These are phyloP conservation scores for Brachyopa scutellaris DNA, from an alignment of 2,888 invertebrate species.

Conservation along the genomic window DNA sequence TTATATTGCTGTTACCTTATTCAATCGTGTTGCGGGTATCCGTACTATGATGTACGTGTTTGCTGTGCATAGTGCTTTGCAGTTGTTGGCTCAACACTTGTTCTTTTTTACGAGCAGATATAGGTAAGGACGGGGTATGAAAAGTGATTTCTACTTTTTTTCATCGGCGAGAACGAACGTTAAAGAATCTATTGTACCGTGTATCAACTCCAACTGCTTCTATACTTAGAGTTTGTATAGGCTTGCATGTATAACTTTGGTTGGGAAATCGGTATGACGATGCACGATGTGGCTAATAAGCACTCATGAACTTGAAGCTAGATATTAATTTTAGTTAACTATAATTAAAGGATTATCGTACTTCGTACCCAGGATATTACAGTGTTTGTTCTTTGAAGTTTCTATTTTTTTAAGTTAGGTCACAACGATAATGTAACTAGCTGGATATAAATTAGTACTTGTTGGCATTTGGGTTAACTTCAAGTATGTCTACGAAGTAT, in stretches of 20 bases:
- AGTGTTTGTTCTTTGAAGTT: too few species aligned
- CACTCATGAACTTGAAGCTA: constrained; percentile 50
- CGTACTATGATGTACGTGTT: not conserved
- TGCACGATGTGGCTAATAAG: constrained; percentile 28
- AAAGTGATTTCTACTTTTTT: constrained; percentile 39
- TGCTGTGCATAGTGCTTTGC: constrained; percentile 13
- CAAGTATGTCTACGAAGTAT: too few species aligned
- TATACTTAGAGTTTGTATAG: not conserved
- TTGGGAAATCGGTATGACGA: constrained; percentile 9
- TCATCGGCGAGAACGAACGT: constrained; percentile 47
- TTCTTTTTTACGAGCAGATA: constrained; percentile 8
- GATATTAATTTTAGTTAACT: constrained; percentile 38
- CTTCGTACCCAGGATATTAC: not conserved
- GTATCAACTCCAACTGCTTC: constrained; percentile 26
- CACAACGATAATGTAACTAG: too few species aligned
- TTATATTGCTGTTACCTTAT: constrained; percentile 38
- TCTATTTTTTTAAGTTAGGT: too few species aligned
- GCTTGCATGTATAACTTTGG: not conserved
- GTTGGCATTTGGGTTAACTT: too few species aligned
- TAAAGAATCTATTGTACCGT: too few species aligned
- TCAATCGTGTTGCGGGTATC: constrained; percentile 37
- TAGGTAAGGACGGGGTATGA: constrained; percentile 3
- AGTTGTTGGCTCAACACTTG: constrained; percentile 46
- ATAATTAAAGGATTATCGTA: constrained; percentile 46
- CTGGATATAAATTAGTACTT: too few species aligned